These are phyloP conservation scores for Allolobophora icterica DNA, from an alignment of 2,888 invertebrate species.

Conservation along the genomic window DNA sequence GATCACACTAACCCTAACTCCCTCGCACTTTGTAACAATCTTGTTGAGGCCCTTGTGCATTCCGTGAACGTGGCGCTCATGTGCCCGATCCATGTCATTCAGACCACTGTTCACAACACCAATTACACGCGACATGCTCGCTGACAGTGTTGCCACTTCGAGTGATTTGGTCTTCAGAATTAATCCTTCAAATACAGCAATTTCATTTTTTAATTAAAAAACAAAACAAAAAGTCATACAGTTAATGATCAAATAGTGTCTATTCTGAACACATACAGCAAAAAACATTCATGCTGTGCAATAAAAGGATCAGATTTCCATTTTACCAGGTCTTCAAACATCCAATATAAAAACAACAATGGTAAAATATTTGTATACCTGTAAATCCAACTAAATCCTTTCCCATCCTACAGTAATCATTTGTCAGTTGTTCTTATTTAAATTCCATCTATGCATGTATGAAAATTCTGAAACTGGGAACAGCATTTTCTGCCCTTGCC, in stretches of 20 bases:
- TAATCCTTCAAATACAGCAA: slow-evolving; percentile 12
- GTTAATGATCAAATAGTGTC: not conserved
- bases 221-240: not conserved
- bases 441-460: too few relatives aligned
- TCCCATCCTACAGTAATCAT: too few relatives aligned
- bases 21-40: not conserved
- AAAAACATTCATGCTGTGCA: too few relatives aligned
- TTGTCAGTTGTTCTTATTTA: too few relatives aligned
- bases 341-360: too few relatives aligned
- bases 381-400: too few relatives aligned
- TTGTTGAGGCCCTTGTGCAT: slow-evolving; percentile 34
- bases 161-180: slow-evolving; percentile 14
- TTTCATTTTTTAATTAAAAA: not conserved
- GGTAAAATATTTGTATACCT: too few relatives aligned
- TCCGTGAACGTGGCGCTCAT: slow-evolving; percentile 32
- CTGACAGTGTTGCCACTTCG: slow-evolving; percentile 26
- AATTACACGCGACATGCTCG: slow-evolving; percentile 18
- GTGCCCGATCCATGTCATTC: slow-evolving; percentile 17
- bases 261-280: not conserved
- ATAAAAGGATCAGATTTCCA: too few relatives aligned
- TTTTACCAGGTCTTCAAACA: too few relatives aligned
- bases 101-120: slow-evolving; percentile 28
- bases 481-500: too few relatives aligned
- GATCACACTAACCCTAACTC: not conserved
- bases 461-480: too few relatives aligned